phyloP scores from a whole-genome alignment of 2,888 invertebrate genomes.

The Caenorhabditis panamensis region DNA sequence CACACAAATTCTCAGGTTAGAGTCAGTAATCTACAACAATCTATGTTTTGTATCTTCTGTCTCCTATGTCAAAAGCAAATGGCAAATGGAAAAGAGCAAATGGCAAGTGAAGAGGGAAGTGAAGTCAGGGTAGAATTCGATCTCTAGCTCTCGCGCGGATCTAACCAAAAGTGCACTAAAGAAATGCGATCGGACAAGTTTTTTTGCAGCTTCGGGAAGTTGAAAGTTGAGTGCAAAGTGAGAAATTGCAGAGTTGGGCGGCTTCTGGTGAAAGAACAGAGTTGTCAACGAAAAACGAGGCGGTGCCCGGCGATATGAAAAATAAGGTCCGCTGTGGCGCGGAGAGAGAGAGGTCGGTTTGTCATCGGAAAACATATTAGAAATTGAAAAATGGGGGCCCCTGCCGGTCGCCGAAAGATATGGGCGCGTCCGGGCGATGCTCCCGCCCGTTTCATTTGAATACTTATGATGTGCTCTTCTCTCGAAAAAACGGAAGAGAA shows the following conservation, averaged over 20 bases:
- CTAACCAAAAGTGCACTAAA: neutral
- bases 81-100: too few relatives aligned
- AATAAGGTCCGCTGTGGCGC: slow-evolving; percentile 7
- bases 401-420: neutral
- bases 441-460: slow-evolving; percentile 32
- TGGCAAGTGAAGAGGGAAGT: too few relatives aligned
- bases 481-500: too few relatives aligned
- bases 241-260: neutral
- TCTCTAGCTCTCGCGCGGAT: neutral
- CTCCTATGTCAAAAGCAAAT: too few relatives aligned
- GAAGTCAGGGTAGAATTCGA: neutral
- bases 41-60: too few relatives aligned
- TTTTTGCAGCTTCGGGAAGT: too few relatives aligned
- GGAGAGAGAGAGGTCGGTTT: slow-evolving; percentile 12
- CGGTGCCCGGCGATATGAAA: slow-evolving; percentile 14
- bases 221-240: neutral
- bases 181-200: slow-evolving; percentile 2
- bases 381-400: slow-evolving; percentile 44
- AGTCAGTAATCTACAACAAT: too few relatives aligned
- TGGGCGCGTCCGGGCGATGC: too few relatives aligned
- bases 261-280: neutral
- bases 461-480: slow-evolving; percentile 26
- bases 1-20: too few relatives aligned
- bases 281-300: neutral
- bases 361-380: slow-evolving; percentile 50